A percentile compares a stretch with the other conserved stretches of the same genome.
These are phyloP conservation scores for Sprattus sprattus DNA, from an alignment of 2,113 vertebrate species.

Conservation along the genomic window DNA sequence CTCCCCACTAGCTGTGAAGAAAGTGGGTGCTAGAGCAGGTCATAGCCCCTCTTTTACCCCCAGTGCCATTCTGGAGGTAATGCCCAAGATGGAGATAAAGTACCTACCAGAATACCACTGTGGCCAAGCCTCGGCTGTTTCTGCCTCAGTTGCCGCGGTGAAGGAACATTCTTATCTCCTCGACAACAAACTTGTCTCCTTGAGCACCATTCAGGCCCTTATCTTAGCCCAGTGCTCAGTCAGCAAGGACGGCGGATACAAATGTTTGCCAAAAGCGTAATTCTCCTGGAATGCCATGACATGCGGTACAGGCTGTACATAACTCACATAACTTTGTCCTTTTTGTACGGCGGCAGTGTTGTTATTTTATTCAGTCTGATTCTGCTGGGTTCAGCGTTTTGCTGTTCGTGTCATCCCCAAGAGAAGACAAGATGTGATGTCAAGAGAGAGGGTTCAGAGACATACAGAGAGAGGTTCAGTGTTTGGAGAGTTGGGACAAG, in stretches of 20 bases:
- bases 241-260: not conserved
- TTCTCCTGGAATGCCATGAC: not conserved
- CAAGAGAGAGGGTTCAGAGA: not conserved
- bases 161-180: slow-evolving; percentile 6
- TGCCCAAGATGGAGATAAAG: not conserved
- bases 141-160: not conserved
- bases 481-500: not conserved
- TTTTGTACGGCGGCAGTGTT: not conserved
- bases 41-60: not conserved
- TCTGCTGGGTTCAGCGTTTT: not conserved
- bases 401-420: not conserved
- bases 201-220: not conserved
- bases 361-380: not conserved
- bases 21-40: not conserved
- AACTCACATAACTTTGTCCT: not conserved
- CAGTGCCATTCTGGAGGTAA: not conserved
- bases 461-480: not conserved
- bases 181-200: not conserved
- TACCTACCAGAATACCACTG: not conserved
- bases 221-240: not conserved
- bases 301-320: not conserved
- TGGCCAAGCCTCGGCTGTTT: not conserved
- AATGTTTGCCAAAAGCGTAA: not conserved
- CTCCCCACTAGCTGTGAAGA: not conserved
- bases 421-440: not conserved